These are phyloP conservation scores for Tapirus terrestris DNA, from an alignment of 2,113 vertebrate species.

Conservation along the genomic window DNA sequence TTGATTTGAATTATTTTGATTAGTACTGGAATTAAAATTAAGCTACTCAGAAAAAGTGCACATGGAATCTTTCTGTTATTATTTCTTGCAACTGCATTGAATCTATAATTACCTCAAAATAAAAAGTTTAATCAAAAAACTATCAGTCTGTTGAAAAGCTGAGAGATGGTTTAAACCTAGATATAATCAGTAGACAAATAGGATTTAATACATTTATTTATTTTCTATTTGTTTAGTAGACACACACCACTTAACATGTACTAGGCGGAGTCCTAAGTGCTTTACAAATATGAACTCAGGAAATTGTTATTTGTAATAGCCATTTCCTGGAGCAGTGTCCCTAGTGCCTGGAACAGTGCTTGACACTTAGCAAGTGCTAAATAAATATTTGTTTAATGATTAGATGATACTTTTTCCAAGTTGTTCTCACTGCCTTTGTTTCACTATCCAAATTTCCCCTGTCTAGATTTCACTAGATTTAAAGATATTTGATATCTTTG, in stretches of 20 bases:
- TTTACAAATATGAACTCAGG: not conserved
- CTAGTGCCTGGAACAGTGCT: not conserved
- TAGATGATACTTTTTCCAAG: not conserved
- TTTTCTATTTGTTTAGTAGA: constrained; percentile 29
- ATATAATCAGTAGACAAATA: not conserved
- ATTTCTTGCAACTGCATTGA: not conserved
- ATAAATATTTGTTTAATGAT: not conserved
- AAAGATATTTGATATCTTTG: not conserved
- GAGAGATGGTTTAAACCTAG: not conserved
- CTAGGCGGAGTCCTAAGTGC: not conserved
- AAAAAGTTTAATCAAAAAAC: not conserved
- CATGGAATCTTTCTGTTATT: not conserved
- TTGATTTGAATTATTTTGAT: constrained; percentile 6
- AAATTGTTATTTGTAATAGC: not conserved
- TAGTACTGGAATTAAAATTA: constrained; percentile 1
- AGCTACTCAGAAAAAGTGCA: not conserved
- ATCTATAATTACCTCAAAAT: not conserved
- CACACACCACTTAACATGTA: not conserved
- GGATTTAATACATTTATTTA: not conserved
- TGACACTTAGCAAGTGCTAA: not conserved
- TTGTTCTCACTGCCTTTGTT: not conserved
- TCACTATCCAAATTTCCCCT: not conserved
- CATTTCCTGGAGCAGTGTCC: not conserved
- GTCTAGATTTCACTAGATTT: not conserved
- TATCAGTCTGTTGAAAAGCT: not conserved